Percentiles rank a stretch among this genome's conserved stretches.
phyloP scores from a whole-genome alignment of 2,113 vertebrate genomes.

The Hipposideros armiger region DNA sequence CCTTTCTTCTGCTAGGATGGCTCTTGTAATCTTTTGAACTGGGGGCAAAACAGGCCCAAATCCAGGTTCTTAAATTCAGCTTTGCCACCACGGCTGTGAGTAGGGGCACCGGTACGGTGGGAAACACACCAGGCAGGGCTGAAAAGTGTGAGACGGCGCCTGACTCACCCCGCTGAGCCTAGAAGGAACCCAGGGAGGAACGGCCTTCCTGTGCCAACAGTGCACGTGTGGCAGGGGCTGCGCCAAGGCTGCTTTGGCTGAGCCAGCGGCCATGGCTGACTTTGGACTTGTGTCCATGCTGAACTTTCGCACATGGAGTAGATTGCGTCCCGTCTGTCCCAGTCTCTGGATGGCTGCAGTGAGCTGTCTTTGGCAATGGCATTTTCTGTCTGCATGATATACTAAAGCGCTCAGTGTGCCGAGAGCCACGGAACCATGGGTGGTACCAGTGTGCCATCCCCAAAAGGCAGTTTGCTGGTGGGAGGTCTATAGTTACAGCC shows the following conservation, averaged over 20 bases:
- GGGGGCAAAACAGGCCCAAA: background rate
- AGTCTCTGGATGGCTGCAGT: background rate
- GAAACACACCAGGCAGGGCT: background rate
- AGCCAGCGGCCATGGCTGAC: background rate
- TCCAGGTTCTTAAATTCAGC: background rate
- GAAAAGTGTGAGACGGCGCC: fast-evolving
- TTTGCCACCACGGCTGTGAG: background rate
- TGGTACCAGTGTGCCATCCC: fast-evolving
- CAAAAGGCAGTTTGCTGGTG: background rate
- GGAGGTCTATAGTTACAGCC: background rate
- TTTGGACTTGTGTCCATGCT: fast-evolving
- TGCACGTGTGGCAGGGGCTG: too few relatives aligned
- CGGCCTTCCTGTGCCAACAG: background rate
- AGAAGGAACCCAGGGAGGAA: background rate
- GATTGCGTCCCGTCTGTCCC: fast-evolving
- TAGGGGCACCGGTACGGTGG: fast-evolving
- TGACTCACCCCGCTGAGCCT: fast-evolving
- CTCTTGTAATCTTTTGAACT: too few relatives aligned
- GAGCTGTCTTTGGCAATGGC: background rate
- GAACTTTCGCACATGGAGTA: fast-evolving
- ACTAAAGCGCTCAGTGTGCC: background rate
- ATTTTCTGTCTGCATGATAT: background rate
- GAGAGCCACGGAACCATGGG: background rate
- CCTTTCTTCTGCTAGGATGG: background rate
- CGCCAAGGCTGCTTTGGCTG: background rate